These are phyloP conservation scores for Stegodyphus dumicola DNA, from an alignment of 1,140 invertebrate genomes.

Conservation along the genomic window DNA sequence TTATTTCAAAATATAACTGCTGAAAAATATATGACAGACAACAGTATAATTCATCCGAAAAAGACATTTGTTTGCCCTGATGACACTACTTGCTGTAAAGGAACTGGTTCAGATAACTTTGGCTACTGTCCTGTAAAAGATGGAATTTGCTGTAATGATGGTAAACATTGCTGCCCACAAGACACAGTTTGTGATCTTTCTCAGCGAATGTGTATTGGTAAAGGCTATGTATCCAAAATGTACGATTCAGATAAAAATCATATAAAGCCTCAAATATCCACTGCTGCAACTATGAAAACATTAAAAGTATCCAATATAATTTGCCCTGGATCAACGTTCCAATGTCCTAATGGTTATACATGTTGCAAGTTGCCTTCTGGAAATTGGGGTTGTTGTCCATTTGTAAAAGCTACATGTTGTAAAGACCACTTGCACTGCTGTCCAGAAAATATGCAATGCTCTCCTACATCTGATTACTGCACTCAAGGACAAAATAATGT, in stretches of 20 bases:
- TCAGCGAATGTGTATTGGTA: slow-evolving; percentile 3
- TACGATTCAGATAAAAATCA: neutral
- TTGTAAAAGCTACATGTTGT: slow-evolving; percentile 66
- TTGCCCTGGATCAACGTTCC: slow-evolving; percentile 35
- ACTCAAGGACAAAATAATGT: slow-evolving; percentile 16
- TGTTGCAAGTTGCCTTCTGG: slow-evolving; percentile 67
- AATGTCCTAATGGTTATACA: slow-evolving; percentile 68
- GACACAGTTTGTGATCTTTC: slow-evolving; percentile 60
- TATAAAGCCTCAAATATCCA: neutral
- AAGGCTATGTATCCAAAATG: slow-evolving; percentile 7
- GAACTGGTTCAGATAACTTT: slow-evolving; percentile 63
- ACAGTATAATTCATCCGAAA: slow-evolving; percentile 3
- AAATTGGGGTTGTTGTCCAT: slow-evolving; percentile 69
- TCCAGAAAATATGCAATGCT: slow-evolving; percentile 63
- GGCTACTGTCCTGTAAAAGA: slow-evolving; percentile 69
- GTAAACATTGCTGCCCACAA: slow-evolving; percentile 64
- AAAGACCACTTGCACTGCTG: slow-evolving; percentile 64
- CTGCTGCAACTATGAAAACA: neutral
- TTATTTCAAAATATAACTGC: neutral
- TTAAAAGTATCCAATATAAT: neutral
- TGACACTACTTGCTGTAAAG: slow-evolving; percentile 68
- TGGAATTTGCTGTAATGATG: slow-evolving; percentile 66
- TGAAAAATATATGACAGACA: neutral
- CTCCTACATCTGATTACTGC: slow-evolving; percentile 17
- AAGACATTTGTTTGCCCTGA: slow-evolving; percentile 65